phyloP scores from a whole-genome alignment of 2,113 vertebrate species.

The Ancistrus triradiatus region DNA sequence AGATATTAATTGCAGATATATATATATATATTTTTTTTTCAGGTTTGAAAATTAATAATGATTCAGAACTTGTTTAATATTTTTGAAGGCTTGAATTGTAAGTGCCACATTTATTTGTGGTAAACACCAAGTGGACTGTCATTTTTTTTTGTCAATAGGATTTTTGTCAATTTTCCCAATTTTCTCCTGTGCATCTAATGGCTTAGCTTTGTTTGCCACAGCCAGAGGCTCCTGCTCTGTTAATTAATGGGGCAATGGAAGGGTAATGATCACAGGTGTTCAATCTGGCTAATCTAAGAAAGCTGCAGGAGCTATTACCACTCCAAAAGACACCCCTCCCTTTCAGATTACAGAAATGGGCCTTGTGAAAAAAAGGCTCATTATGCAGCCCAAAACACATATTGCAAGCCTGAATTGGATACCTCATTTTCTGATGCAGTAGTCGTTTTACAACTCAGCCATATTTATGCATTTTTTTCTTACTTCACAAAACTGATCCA shows the following conservation, averaged over 20 bases:
- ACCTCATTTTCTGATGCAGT: no score
- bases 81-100: not conserved
- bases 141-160: slow-evolving; percentile 15
- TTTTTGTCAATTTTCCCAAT: no score
- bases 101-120: no score
- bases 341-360: slow-evolving; percentile 6
- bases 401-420: not conserved
- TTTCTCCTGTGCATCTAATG: slow-evolving; percentile 30
- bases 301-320: slow-evolving; percentile 20
- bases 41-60: not conserved
- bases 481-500: no score
- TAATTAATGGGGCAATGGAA: slow-evolving; percentile 35
- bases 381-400: not conserved
- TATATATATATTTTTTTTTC: no score
- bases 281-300: slow-evolving; percentile 27
- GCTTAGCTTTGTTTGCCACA: slow-evolving; percentile 27
- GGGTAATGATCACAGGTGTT: slow-evolving; percentile 38
- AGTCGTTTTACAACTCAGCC: no score
- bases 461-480: no score
- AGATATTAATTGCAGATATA: no score
- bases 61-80: no score
- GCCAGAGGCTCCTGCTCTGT: slow-evolving; percentile 35
- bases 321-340: slow-evolving; percentile 2
- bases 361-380: slow-evolving; percentile 7
- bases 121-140: slow-evolving; percentile 2